phyloP scores from a whole-genome alignment of 2,113 vertebrate species.

The Coryphaenoides rupestris region DNA sequence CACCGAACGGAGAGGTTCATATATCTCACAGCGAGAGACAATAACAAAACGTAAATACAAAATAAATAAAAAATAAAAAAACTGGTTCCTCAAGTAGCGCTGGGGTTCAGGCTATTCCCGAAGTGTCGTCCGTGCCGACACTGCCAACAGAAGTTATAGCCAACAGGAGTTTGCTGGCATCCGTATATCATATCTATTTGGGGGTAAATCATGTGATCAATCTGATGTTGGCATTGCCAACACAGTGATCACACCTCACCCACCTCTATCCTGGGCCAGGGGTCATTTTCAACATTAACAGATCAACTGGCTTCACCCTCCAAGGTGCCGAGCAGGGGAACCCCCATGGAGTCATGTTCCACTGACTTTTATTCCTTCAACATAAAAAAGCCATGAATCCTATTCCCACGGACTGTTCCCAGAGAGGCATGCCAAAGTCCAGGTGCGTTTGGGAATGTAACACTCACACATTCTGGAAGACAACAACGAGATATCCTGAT shows the following conservation, averaged over 20 bases:
- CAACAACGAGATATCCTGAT: slow-evolving; percentile 64
- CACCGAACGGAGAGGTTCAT: too few species aligned
- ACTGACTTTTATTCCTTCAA: slow-evolving; percentile 50
- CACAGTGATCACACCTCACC: slow-evolving; percentile 22
- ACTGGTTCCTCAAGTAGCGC: too few species aligned
- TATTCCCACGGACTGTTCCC: slow-evolving; percentile 29
- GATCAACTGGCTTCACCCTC: slow-evolving; percentile 40
- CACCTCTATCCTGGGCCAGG: slow-evolving; percentile 22
- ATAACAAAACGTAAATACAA: too few species aligned
- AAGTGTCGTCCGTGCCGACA: too few species aligned
- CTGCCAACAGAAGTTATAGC: too few species aligned
- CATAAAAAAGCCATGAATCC: slow-evolving; percentile 46
- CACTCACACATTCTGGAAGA: slow-evolving; percentile 62
- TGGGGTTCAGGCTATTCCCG: too few species aligned
- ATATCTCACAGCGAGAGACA: too few species aligned
- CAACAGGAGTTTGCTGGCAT: not conserved
- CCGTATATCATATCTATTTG: slow-evolving; percentile 12
- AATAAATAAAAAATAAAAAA: too few species aligned
- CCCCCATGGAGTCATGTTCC: slow-evolving; percentile 27
- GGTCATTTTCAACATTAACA: slow-evolving; percentile 36
- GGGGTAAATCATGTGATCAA: slow-evolving; percentile 12
- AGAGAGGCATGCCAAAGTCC: slow-evolving; percentile 29
- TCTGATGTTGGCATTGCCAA: slow-evolving; percentile 23
- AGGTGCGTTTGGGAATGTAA: slow-evolving; percentile 43
- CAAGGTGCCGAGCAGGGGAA: slow-evolving; percentile 10